Conservation (phyloP, 2,797 vertebrate genomes). For the Notolabrus celidotus region DNA sequence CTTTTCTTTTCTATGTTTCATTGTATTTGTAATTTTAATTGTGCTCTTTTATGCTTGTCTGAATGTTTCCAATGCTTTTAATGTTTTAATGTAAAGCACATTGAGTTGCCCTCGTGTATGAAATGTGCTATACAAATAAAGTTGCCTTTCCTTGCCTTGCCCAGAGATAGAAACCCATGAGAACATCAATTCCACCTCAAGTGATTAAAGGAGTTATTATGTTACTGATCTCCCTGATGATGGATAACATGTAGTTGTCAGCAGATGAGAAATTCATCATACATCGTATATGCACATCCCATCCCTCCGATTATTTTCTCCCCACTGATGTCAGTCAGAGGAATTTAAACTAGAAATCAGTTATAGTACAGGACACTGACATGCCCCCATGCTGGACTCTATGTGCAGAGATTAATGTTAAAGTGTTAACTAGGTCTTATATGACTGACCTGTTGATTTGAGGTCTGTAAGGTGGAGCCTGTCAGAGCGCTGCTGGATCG, state of each 20-base stretch:
- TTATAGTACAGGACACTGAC: constrained; percentile 33
- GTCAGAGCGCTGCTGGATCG: constrained; percentile 45
- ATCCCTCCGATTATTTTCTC: constrained; percentile 44
- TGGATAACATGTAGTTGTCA: constrained; percentile 26
- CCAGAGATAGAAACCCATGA: too few relatives aligned
- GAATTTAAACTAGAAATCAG: constrained; percentile 31
- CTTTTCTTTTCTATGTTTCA: too few relatives aligned
- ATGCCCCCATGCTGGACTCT: constrained; percentile 8
- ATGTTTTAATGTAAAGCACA: too few relatives aligned
- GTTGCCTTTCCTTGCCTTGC: too few relatives aligned
- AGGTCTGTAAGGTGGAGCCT: constrained; percentile 47
- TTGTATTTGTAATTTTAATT: too few relatives aligned
- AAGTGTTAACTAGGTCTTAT: constrained; percentile 35
- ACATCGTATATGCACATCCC: constrained; percentile 13
- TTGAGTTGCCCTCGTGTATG: too few relatives aligned
- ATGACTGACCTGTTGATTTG: constrained; percentile 56
- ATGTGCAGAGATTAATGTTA: constrained; percentile 45
- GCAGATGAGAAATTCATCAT: constrained; percentile 42
- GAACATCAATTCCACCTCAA: too few relatives aligned
- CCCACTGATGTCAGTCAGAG: constrained; percentile 21
- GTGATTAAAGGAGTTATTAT: too few relatives aligned
- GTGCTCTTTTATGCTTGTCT: too few relatives aligned
- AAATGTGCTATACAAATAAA: too few relatives aligned
- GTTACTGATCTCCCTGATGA: neutral
- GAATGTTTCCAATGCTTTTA: too few relatives aligned